These are phyloP conservation scores for Coenonympha glycerion DNA, from an alignment of 2,888 invertebrate genomes.

Conservation along the genomic window DNA sequence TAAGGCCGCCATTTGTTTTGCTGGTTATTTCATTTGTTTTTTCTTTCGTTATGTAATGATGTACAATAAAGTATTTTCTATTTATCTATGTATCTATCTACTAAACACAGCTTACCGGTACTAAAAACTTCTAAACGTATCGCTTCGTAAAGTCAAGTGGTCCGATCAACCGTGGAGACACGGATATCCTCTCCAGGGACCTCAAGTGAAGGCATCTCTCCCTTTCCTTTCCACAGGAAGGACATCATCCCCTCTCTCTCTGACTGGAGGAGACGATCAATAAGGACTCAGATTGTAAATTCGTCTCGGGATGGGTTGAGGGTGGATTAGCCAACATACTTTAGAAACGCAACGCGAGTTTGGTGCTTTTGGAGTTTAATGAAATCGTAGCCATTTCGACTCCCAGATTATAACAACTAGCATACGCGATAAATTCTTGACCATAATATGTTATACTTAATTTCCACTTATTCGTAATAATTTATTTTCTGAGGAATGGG, in stretches of 20 bases:
- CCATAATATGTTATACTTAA: too few relatives aligned
- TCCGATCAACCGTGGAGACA: slow-evolving; percentile 27
- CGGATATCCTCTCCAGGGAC: slow-evolving; percentile 42
- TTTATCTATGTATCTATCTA: too few relatives aligned
- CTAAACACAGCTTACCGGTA: not conserved
- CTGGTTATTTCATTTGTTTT: too few relatives aligned
- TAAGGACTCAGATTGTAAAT: slow-evolving; percentile 56
- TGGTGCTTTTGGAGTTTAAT: not conserved
- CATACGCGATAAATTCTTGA: too few relatives aligned
- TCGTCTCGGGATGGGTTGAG: slow-evolving; percentile 37
- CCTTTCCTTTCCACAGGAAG: slow-evolving; percentile 18
- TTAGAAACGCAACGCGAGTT: not conserved
- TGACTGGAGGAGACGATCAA: slow-evolving; percentile 49
- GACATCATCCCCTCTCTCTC: slow-evolving; percentile 37
- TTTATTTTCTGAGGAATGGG: too few relatives aligned
- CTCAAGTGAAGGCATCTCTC: slow-evolving; percentile 23
- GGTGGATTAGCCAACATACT: slow-evolving; percentile 5
- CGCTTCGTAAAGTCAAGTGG: slow-evolving; percentile 1
- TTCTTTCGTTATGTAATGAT: too few relatives aligned
- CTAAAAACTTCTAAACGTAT: not conserved
- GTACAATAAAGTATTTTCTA: too few relatives aligned
- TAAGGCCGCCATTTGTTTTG: too few relatives aligned
- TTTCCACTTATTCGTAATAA: too few relatives aligned
- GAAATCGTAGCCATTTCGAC: not conserved
- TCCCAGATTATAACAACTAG: too few relatives aligned